Evolutionary conservation across 64 coral and sea anemone genomes (phyloP), one percentile per base, ranked within the genome.

Genomic region (Dendrophyllia cribrosa): DNA sequence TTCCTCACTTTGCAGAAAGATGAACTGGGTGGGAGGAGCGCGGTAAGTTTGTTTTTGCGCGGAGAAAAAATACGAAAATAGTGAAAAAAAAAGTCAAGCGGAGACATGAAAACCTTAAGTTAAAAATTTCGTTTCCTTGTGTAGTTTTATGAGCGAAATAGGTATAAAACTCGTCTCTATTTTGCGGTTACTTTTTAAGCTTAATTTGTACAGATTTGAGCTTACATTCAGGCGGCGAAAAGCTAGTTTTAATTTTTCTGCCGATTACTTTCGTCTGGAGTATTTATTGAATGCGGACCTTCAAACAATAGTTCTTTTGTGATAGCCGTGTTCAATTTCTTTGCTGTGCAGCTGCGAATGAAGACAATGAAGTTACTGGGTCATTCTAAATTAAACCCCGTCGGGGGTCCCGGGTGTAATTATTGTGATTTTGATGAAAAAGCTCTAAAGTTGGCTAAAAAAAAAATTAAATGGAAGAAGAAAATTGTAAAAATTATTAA

Each of bases 1-100:
- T 3, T 49, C 16, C 19, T 84, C 61, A 21, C 19, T 21, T 2
- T 0, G 12, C 19, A 23, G 19, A 19, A 84, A 51, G 10, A 84
- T 84, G 80, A 84, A 84, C 46, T 84, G 80, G 80, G 80, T 84
- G 3, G 80, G 80, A 66, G 80, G 80, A 26, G 80, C 80, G 10
- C 80, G 80, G 80, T 84, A 67, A 68, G 45, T 75, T 49, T 45
- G 14, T 49, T 19, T 75, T 17, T 44, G 16, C 20, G 66, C 66
- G 46, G 19, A 75, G 47, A 56, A 56, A 56, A 56, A 56, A 56
- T 5, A 56, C 53, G 6, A 56, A 56, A 64, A 64, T 13, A 19
- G 9, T 5, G 13, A 64, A 19, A 64, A 20, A 64, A 64, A 17
- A 8, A 64, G 17, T 58, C 55, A 15, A 13, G 5, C 2, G 72